Conservation (phyloP, 2,888 invertebrate species). For the Oscheius myriophilus region DNA sequence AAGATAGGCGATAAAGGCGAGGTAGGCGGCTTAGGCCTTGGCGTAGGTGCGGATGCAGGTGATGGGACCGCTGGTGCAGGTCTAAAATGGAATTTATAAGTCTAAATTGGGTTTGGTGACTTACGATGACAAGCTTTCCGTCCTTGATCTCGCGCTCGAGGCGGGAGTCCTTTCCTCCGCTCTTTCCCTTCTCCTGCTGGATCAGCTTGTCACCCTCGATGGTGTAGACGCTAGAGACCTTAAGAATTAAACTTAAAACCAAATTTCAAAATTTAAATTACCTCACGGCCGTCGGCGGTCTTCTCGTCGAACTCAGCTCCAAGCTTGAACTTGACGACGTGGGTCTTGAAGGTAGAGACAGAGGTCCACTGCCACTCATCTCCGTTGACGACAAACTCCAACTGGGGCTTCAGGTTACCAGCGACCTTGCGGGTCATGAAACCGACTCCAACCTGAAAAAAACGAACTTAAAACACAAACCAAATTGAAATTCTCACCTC, state of each 20-base stretch:
- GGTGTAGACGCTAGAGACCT: slow-evolving; percentile 57
- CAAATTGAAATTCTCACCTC: slow-evolving; percentile 35
- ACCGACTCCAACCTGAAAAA: slow-evolving; percentile 56
- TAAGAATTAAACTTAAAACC: not conserved
- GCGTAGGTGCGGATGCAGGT: slow-evolving; percentile 61
- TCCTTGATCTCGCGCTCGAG: slow-evolving; percentile 59
- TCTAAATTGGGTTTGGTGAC: slow-evolving; percentile 15
- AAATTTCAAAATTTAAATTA: slow-evolving; percentile 31
- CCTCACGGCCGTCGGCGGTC: slow-evolving; percentile 67
- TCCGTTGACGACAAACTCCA: slow-evolving; percentile 60
- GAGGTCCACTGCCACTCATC: slow-evolving; percentile 65
- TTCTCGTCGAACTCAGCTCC: slow-evolving; percentile 61
- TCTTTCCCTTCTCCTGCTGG: slow-evolving; percentile 57
- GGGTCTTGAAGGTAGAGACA: slow-evolving; percentile 69
- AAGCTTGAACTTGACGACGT: slow-evolving; percentile 61
- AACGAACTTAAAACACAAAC: not conserved
- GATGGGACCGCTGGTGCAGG: slow-evolving; percentile 50
- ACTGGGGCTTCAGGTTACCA: slow-evolving; percentile 61
- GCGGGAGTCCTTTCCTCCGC: slow-evolving; percentile 58
- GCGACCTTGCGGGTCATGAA: slow-evolving; percentile 66
- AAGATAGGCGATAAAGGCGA: not conserved
- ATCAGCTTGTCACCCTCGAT: slow-evolving; percentile 62
- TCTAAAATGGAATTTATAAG: slow-evolving; percentile 26
- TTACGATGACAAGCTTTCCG: slow-evolving; percentile 61
- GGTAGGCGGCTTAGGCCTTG: slow-evolving; percentile 34